Percentiles rank a stretch among this genome's conserved stretches.
These are phyloP conservation scores for Pseudachorutes palmiensis DNA, from an alignment of 1,140 invertebrate genomes.

Conservation along the genomic window DNA sequence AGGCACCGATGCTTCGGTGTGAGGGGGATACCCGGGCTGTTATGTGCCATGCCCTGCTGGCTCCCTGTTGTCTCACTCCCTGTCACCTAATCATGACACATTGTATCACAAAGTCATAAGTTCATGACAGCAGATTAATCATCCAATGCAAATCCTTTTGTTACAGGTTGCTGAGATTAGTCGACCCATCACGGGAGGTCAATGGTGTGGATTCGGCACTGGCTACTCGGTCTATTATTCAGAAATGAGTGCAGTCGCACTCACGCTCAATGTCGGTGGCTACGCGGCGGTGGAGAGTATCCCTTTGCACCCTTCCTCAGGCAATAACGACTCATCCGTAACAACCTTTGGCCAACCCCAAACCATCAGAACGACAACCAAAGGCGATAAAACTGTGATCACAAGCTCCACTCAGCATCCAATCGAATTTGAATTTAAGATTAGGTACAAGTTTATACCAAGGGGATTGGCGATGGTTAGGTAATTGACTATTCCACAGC, in stretches of 20 bases:
- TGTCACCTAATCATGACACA: too few relatives aligned
- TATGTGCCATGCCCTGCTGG: too few relatives aligned
- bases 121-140: too few relatives aligned
- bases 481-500: slow-evolving; percentile 45
- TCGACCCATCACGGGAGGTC: slow-evolving; percentile 36
- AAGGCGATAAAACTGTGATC: slow-evolving; percentile 27
- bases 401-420: slow-evolving; percentile 16
- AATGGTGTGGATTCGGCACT: slow-evolving; percentile 36
- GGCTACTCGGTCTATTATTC: slow-evolving; percentile 36
- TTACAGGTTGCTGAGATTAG: slow-evolving; percentile 35
- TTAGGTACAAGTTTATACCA: slow-evolving; percentile 69
- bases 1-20: too few relatives aligned
- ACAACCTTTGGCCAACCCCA: slow-evolving; percentile 2
- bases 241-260: slow-evolving; percentile 35
- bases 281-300: too few relatives aligned
- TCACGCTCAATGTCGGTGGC: slow-evolving; percentile 30
- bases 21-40: too few relatives aligned
- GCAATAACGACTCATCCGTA: too few relatives aligned
- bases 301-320: neutral
- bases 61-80: too few relatives aligned
- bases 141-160: too few relatives aligned
- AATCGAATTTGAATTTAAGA: slow-evolving; percentile 40
- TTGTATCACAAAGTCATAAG: too few relatives aligned
- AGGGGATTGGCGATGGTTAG: slow-evolving; percentile 64
- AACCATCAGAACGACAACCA: slow-evolving; percentile 7